Evolutionary conservation across 2,797 vertebrate species (phyloP), one percentile per base, ranked within the genome.

Genomic region (Chaetophractus vellerosus): DNA sequence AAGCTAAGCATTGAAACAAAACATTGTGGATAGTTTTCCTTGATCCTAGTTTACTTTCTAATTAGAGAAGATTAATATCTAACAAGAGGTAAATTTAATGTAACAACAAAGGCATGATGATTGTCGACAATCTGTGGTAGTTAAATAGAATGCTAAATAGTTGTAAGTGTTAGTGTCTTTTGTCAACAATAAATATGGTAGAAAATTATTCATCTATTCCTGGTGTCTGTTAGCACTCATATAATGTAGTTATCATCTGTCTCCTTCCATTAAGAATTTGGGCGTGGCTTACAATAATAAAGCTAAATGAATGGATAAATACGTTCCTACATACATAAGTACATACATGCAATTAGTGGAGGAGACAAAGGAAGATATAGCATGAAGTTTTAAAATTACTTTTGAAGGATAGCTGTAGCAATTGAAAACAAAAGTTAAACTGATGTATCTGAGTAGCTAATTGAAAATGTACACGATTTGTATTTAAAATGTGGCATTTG

Each of bases 21-120:
- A 96, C 97, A 97, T n/a, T 91, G 72, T 81, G 87, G 79, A 92
- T 98, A 98, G 98, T 97, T 97, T 97, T 28, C 91, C 97, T 97
- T 96, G 97, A 38, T 10, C 6, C 59, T 93, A 68, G 55, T 97
- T 97, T 14, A 94, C 75, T 97, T 96, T 24, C 33, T 96, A 93
- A 96, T 96, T 95, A n/a, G n/a, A 75, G 6, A 45, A 95, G 64
- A 48, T 55, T 93, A 50, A 59, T 26, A 15, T 87, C 38, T 90
- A 91, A 88, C 31, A 68, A 94, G 89, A 95, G 66, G 57, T 95
- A 92, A 74, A 79, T 57, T 80, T 81, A 91, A 31, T 26, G 0
- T 86, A 82, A 89, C 38, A 96, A 55, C 63, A 74, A 95, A 96
- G 38, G 19, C 23, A 41, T 89, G 57, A 91, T 55, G 66, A 69